Conservation (phyloP, 2,888 invertebrate genomes). For the Ligdia adustata region DNA sequence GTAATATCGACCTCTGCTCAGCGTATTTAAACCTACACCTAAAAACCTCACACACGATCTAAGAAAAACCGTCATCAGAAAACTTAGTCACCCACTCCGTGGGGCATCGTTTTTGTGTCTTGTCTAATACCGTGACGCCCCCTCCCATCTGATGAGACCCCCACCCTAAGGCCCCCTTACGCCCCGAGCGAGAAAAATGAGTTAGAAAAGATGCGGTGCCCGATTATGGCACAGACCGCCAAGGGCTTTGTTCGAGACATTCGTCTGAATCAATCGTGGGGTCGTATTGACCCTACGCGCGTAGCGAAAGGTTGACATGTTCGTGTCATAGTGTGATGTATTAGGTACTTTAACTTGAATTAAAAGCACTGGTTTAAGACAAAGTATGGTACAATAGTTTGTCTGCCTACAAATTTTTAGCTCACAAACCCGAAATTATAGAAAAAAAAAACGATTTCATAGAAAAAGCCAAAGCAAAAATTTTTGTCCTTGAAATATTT, state of each 20-base stretch:
- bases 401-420: too few species aligned
- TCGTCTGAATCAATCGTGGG: conserved; percentile 77
- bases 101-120: conserved; percentile 81
- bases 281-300: conserved; percentile 42
- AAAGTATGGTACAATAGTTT: too few species aligned
- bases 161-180: conserved; percentile 38
- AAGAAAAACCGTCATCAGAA: conserved; percentile 68
- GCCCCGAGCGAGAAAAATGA: conserved; percentile 82
- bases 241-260: conserved; percentile 67
- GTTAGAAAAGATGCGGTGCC: conserved; percentile 83
- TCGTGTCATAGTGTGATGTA: background rate
- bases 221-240: conserved; percentile 78
- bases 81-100: conserved; percentile 72
- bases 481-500: too few species aligned
- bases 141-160: conserved; percentile 77
- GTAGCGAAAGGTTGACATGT: conserved; percentile 18
- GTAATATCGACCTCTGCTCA: too few species aligned
- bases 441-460: too few species aligned
- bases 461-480: too few species aligned
- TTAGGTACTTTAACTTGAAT: too few species aligned
- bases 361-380: too few species aligned
- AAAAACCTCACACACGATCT: conserved; percentile 42
- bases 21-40: conserved; percentile 36
- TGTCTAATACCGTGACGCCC: conserved; percentile 82
- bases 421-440: too few species aligned